phyloP scores from a whole-genome alignment of 2,888 invertebrate species.

The Ectropis crepuscularia region DNA sequence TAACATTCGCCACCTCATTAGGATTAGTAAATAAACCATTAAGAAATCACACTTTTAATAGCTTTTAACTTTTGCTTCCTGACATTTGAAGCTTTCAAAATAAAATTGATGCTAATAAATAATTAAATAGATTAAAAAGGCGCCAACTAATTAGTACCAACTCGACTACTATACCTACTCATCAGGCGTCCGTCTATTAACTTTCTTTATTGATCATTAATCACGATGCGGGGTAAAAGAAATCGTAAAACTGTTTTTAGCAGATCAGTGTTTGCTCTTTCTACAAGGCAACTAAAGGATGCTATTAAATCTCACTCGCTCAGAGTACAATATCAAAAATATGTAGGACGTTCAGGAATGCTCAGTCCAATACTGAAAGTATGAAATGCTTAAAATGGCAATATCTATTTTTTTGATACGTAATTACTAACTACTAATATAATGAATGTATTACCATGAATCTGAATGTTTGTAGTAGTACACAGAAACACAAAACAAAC shows the following conservation, averaged over 20 bases:
- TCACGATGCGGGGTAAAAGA: slow-evolving; percentile 20
- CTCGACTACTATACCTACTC: slow-evolving; percentile 18
- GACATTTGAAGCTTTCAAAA: slow-evolving; percentile 13
- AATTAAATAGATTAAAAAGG: slow-evolving; percentile 19
- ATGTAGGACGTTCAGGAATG: too few species aligned
- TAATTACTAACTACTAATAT: too few species aligned
- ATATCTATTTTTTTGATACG: too few species aligned
- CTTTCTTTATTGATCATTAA: slow-evolving; percentile 25
- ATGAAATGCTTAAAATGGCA: too few species aligned
- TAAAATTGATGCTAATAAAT: slow-evolving; percentile 3
- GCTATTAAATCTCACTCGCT: not conserved
- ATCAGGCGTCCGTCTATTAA: slow-evolving; percentile 21
- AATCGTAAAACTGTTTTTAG: slow-evolving; percentile 22
- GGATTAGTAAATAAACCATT: not conserved
- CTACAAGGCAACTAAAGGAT: not conserved
- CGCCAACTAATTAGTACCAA: slow-evolving; percentile 22
- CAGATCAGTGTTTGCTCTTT: slow-evolving; percentile 3
- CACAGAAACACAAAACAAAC: too few species aligned
- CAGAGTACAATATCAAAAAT: not conserved
- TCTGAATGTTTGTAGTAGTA: too few species aligned
- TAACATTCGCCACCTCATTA: slow-evolving; percentile 4
- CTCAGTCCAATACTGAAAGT: too few species aligned
- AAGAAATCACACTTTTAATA: not conserved
- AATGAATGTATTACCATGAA: too few species aligned
- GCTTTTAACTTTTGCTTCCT: slow-evolving; percentile 9